Conservation (phyloP, 1,140 invertebrate genomes). For the Penaeus japonicus region DNA sequence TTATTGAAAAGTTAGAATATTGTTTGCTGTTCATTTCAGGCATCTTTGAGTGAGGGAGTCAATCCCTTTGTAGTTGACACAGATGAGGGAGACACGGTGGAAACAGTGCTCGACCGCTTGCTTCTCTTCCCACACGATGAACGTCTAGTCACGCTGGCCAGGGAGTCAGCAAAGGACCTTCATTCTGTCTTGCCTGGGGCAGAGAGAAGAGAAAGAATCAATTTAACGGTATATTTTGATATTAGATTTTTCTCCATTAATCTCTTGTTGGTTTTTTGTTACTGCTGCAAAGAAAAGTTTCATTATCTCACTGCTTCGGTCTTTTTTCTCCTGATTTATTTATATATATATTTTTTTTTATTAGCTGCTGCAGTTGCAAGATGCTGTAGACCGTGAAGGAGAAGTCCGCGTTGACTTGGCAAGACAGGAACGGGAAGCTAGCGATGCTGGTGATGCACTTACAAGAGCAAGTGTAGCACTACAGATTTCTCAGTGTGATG, state of each 20-base stretch:
- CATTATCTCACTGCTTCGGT: neutral
- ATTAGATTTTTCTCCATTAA: neutral
- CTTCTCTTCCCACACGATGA: constrained; percentile 43
- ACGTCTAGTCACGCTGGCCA: constrained; percentile 33
- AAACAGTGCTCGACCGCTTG: constrained; percentile 32
- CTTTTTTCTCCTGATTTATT: neutral
- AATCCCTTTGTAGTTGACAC: constrained; percentile 42
- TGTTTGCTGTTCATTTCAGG: neutral
- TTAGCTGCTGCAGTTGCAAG: constrained; percentile 30
- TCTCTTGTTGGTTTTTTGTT: neutral
- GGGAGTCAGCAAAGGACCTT: constrained; percentile 37
- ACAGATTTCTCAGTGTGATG: constrained; percentile 49
- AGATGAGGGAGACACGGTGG: constrained; percentile 33
- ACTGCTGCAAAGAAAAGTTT: too few species aligned
- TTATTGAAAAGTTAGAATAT: too few species aligned
- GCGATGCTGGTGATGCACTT: constrained; percentile 17
- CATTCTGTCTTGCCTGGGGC: neutral
- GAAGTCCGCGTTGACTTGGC: constrained; percentile 41
- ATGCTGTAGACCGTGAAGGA: constrained; percentile 37
- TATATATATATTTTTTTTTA: neutral
- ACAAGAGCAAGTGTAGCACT: constrained; percentile 27
- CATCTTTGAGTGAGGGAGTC: constrained; percentile 15
- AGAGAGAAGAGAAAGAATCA: constrained; percentile 32
- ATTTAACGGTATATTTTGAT: constrained; percentile 27
- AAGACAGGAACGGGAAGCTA: constrained; percentile 37